Conservation (phyloP, 2,113 vertebrate genomes). For the Rhabdomys dilectus region DNA sequence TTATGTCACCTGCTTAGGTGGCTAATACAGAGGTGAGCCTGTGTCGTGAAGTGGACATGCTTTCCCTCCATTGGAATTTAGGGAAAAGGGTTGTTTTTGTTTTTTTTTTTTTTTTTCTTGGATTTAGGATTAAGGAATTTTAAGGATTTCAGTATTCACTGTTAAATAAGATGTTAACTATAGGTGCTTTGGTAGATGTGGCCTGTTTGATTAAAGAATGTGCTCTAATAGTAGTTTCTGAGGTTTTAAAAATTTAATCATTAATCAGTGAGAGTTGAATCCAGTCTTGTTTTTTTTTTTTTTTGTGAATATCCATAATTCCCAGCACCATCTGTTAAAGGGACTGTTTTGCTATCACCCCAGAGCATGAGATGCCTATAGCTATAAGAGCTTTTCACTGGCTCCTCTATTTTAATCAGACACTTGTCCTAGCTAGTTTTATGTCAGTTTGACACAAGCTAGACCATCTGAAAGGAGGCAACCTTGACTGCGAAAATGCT, state of each 20-base stretch:
- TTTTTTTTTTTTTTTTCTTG: not conserved
- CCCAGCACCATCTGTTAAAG: not conserved
- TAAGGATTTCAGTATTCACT: not conserved
- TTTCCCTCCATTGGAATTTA: not conserved
- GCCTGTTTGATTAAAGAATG: not conserved
- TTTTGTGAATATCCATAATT: not conserved
- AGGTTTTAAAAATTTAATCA: constrained; percentile 5
- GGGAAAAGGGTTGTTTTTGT: too few species aligned
- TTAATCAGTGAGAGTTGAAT: not conserved
- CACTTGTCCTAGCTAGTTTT: too few species aligned
- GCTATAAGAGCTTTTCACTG: not conserved
- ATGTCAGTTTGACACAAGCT: not conserved
- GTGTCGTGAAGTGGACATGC: not conserved
- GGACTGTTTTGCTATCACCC: not conserved
- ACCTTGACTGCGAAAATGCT: not conserved
- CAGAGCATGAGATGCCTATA: not conserved
- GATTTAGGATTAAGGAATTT: not conserved
- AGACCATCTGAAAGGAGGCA: not conserved
- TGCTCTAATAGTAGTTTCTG: constrained; percentile 38
- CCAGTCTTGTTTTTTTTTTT: not conserved
- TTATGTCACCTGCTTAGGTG: not conserved
- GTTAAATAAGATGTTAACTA: constrained; percentile 2
- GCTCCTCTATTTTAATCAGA: not conserved
- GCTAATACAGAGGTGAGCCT: not conserved
- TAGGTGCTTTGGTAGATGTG: not conserved